phyloP scores from a whole-genome alignment of 2,888 invertebrate genomes.

The Macaria liturata region DNA sequence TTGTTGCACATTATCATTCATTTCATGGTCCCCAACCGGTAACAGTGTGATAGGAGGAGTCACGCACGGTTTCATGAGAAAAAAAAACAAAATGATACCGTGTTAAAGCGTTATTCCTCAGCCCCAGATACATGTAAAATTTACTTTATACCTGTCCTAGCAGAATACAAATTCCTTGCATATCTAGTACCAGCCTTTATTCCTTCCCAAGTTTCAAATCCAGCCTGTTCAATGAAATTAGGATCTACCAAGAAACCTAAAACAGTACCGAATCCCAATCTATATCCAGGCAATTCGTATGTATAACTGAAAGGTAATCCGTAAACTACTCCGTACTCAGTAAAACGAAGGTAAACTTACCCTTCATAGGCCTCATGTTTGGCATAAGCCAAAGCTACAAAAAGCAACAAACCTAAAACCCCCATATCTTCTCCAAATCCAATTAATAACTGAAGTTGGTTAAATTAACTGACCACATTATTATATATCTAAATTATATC shows the following conservation, averaged over 20 bases:
- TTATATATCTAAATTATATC: background rate
- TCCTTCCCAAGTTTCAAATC: slow-evolving; percentile 84
- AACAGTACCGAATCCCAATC: slow-evolving; percentile 51
- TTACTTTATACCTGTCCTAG: slow-evolving; percentile 13
- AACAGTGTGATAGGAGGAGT: too few relatives aligned
- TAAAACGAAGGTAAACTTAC: too few relatives aligned
- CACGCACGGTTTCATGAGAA: too few relatives aligned
- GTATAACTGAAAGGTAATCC: slow-evolving; percentile 83
- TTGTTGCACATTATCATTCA: too few relatives aligned
- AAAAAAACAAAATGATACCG: too few relatives aligned
- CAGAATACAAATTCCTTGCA: slow-evolving; percentile 43
- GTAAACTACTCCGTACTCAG: too few relatives aligned
- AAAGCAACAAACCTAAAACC: slow-evolving; percentile 36
- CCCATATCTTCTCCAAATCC: slow-evolving; percentile 31
- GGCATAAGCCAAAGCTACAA: slow-evolving; percentile 42
- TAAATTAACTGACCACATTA: background rate
- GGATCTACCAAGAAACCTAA: slow-evolving; percentile 83
- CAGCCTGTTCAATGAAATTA: slow-evolving; percentile 80
- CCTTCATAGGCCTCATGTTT: slow-evolving; percentile 59
- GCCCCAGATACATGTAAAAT: too few relatives aligned
- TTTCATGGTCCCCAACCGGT: too few relatives aligned
- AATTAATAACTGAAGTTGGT: slow-evolving; percentile 14
- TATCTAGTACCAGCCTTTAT: slow-evolving; percentile 73
- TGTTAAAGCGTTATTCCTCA: too few relatives aligned
- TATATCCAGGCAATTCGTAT: slow-evolving; percentile 82